Evolutionary conservation across 2,797 vertebrate species (phyloP).

Genomic region (Apodemus agrarius): DNA sequence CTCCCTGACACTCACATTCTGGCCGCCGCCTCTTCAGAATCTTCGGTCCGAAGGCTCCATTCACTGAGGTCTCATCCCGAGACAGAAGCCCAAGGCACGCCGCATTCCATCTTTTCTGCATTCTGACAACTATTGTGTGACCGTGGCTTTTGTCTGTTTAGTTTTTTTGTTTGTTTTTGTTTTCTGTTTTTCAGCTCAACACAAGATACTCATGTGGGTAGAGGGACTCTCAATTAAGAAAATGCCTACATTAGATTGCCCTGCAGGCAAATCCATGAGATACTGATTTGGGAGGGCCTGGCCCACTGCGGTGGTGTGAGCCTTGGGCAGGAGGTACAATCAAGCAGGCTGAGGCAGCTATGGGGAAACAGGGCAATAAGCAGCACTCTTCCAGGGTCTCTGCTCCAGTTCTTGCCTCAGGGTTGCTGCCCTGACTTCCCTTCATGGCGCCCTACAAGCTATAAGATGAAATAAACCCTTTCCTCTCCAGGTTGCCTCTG

Average conservation of each 20-base stretch:
- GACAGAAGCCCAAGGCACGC: background rate
- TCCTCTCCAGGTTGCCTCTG: background rate
- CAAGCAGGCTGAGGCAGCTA: background rate
- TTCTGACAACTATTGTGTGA: background rate
- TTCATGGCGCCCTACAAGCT: background rate
- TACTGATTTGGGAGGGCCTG: background rate
- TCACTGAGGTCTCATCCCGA: background rate
- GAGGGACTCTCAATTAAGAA: background rate
- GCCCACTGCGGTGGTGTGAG: background rate
- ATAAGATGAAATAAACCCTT: background rate
- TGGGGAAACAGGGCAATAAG: background rate
- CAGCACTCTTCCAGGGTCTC: background rate
- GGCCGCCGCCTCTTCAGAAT: background rate
- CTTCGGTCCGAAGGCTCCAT: background rate
- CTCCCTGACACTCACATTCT: rapidly evolving
- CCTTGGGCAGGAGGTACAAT: background rate
- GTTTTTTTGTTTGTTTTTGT: background rate
- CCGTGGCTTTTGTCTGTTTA: background rate
- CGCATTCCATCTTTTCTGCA: background rate
- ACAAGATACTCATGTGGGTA: background rate
- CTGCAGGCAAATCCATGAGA: background rate
- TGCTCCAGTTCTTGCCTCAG: background rate
- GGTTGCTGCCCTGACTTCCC: background rate
- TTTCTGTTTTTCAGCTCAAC: background rate
- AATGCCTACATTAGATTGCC: background rate